These are phyloP conservation scores for Lophochroa leadbeateri DNA, from an alignment of 2,113 vertebrate genomes.

Conservation along the genomic window DNA sequence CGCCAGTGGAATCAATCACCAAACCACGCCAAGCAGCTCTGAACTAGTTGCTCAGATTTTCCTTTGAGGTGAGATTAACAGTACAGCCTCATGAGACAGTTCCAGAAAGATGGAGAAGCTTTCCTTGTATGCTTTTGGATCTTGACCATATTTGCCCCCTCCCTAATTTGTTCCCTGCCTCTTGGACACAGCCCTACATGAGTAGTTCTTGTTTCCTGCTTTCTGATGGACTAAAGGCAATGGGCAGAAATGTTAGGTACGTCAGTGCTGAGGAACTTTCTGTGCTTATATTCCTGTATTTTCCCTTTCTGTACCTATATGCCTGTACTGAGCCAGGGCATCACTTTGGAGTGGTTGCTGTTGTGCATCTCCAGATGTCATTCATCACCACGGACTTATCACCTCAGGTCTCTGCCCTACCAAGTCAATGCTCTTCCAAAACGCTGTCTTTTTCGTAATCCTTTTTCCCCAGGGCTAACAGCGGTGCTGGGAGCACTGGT, in stretches of 20 bases:
- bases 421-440: background rate
- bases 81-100: background rate
- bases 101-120: background rate
- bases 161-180: background rate
- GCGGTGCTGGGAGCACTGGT: background rate
- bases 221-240: background rate
- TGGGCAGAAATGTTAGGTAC: background rate
- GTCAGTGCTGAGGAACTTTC: background rate
- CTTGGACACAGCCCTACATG: background rate
- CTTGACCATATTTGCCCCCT: accelerated
- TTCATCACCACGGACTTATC: background rate
- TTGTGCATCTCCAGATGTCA: background rate
- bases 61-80: background rate
- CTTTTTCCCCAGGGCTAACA: background rate
- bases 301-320: background rate
- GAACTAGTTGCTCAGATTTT: background rate
- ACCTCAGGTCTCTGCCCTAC: background rate
- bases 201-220: background rate
- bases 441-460: background rate
- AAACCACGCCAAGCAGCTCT: background rate
- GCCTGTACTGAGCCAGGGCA: background rate
- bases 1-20: background rate
- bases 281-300: background rate
- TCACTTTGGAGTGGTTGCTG: background rate
- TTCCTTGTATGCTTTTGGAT: background rate